Evolutionary conservation across 2,888 invertebrate species (phyloP), one percentile per base, ranked within the genome.

Genomic region (Limnephilus marmoratus): DNA sequence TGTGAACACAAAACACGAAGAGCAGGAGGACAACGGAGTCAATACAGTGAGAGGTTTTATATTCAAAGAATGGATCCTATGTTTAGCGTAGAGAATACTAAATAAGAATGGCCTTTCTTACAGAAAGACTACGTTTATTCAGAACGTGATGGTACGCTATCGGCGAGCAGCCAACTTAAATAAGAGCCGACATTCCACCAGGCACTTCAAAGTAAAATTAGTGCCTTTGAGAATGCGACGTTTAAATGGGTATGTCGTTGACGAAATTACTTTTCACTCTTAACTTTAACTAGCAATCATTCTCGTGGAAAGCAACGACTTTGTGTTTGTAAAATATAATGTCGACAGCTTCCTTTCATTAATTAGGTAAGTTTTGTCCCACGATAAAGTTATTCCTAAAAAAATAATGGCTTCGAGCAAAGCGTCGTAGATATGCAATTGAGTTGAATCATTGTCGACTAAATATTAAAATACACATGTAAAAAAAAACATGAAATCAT

Each of bases 121-220:
- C 68, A n/a, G 68, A 68, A 68, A 68, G 68, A 68, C 68, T 68
- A 68, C 68, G 68, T 68, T 68, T 68, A 68, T 68, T 68, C 68
- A 68, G 68, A 68, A 68, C 68, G 68, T 68, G 68, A 68, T 68
- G 68, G 68, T 68, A 68, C 68, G 68, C 68, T 9, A 68, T 24
- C 68, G 68, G 68, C 68, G 68, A 68, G 24, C 7, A n/a, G n/a
- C 24, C 68, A 68, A 68, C 68, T 24, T 68, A 24, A 68, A 24
- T 68, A 68, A 68, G 68, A 68, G 68, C 68, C 68, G 68, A 24
- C 68, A 68, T 68, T 68, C 68, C 68, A 24, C 68, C 0, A 53
- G 53, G 68, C 9, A 68, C 68, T 68, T 68, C 68, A 68, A 68
- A 68, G 24, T 68, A 68, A 68, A 68, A 68, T 68, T 68, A 68